phyloP scores from a whole-genome alignment of 1,140 invertebrate species.

The Meloidogyne exigua region DNA sequence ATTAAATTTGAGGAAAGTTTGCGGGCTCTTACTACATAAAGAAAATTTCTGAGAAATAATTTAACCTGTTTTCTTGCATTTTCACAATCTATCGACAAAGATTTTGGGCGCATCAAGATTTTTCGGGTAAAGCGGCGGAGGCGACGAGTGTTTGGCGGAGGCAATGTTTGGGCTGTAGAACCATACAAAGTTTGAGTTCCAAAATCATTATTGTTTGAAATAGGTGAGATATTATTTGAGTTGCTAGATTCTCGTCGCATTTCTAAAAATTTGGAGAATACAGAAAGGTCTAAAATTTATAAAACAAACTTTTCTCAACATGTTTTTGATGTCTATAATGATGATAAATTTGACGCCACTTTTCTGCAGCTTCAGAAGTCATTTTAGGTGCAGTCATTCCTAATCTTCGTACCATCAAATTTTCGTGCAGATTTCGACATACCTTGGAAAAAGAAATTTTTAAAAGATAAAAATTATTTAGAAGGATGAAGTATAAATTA shows the following conservation, averaged over 20 bases:
- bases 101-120: neutral
- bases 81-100: neutral
- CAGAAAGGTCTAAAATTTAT: no score
- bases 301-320: constrained; percentile 40
- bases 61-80: neutral
- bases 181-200: neutral
- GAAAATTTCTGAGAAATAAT: neutral
- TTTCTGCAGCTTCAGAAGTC: constrained; percentile 60
- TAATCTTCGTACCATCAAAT: constrained; percentile 22
- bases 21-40: neutral
- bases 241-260: neutral
- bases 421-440: constrained; percentile 40
- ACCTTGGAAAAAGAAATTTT: constrained; percentile 27
- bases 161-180: neutral
- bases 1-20: neutral
- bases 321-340: constrained; percentile 59
- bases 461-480: neutral
- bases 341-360: constrained; percentile 57
- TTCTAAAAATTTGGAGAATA: neutral
- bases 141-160: neutral
- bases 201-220: neutral
- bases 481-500: no score
- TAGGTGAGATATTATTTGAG: neutral
- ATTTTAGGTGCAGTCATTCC: constrained; percentile 58
- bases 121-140: neutral